Conservation (phyloP, 2,888 invertebrate species). For the Apodemia zela region DNA sequence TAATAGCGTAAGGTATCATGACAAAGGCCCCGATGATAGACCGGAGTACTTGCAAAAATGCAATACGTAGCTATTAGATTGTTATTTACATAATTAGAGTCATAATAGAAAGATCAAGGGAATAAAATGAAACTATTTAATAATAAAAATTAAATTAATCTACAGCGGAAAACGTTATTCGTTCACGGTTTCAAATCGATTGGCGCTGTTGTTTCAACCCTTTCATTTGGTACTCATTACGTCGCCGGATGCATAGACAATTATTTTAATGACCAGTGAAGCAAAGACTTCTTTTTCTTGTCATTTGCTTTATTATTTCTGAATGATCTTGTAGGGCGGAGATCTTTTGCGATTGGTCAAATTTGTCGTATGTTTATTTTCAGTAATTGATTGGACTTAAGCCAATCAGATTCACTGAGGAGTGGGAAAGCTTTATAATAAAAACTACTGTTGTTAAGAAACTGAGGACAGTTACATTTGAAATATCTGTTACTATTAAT, state of each 20-base stretch:
- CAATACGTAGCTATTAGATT: too few species aligned
- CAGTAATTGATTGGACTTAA: constrained; percentile 12
- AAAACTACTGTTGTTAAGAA: too few species aligned
- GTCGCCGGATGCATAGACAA: constrained; percentile 64
- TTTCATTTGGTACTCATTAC: constrained; percentile 76
- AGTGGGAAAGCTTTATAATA: neutral
- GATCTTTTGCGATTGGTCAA: constrained; percentile 33
- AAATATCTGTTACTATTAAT: too few species aligned
- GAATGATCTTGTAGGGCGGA: constrained; percentile 26
- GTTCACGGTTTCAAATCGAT: constrained; percentile 75
- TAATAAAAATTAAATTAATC: too few species aligned
- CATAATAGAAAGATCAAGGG: too few species aligned
- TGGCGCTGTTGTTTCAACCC: constrained; percentile 54
- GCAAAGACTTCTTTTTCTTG: constrained; percentile 49
- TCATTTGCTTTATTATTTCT: constrained; percentile 23
- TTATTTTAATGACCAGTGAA: constrained; percentile 64
- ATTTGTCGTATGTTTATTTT: constrained; percentile 18
- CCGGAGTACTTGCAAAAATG: too few species aligned
- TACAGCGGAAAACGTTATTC: constrained; percentile 61
- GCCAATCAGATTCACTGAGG: constrained; percentile 26
- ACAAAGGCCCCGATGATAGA: too few species aligned
- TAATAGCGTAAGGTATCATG: too few species aligned
- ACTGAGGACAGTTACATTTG: too few species aligned
- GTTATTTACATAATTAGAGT: too few species aligned
- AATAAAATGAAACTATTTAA: too few species aligned